Evolutionary conservation across 2,888 invertebrate genomes (phyloP).

Genomic region (Ichneumoninae sp.): DNA sequence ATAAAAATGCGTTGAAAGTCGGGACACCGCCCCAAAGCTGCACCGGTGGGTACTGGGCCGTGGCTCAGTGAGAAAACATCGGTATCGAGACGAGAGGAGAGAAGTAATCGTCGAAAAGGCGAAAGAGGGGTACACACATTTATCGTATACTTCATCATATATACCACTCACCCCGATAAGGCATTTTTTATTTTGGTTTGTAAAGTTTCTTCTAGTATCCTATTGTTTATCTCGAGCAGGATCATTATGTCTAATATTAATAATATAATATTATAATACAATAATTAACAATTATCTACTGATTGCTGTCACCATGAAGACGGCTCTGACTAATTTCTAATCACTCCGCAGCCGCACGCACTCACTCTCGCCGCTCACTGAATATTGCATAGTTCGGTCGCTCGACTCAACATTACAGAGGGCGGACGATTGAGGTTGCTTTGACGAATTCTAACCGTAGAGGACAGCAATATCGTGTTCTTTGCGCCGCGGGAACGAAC

Average conservation of each 20-base stretch:
- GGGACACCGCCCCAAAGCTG: conserved; percentile 77
- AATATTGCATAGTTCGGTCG: conserved; percentile 27
- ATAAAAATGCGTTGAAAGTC: conserved; percentile 23
- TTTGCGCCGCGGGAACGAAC: not conserved
- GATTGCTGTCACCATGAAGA: conserved; percentile 79
- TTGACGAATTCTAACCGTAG: not conserved
- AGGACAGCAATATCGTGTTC: conserved; percentile 31
- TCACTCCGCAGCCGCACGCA: conserved; percentile 68
- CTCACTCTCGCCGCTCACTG: conserved; percentile 30
- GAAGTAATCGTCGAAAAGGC: conserved; percentile 14
- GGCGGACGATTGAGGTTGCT: conserved; percentile 1
- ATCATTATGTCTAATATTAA: conserved; percentile 89
- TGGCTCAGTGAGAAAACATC: conserved; percentile 6
- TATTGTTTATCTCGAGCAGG: conserved; percentile 99
- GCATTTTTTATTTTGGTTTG: conserved; percentile 98
- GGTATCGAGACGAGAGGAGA: not conserved
- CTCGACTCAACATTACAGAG: conserved; percentile 23
- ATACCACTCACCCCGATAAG: conserved; percentile 93
- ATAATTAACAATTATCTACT: conserved; percentile 80
- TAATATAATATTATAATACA: conserved; percentile 74
- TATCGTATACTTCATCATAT: not conserved
- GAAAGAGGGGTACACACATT: not conserved
- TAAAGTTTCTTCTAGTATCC: conserved; percentile 98
- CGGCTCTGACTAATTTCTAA: conserved; percentile 77
- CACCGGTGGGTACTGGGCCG: conserved; percentile 21